Evolutionary conservation across 2,888 invertebrate genomes (phyloP).

Genomic region (Lochmaea capreae): DNA sequence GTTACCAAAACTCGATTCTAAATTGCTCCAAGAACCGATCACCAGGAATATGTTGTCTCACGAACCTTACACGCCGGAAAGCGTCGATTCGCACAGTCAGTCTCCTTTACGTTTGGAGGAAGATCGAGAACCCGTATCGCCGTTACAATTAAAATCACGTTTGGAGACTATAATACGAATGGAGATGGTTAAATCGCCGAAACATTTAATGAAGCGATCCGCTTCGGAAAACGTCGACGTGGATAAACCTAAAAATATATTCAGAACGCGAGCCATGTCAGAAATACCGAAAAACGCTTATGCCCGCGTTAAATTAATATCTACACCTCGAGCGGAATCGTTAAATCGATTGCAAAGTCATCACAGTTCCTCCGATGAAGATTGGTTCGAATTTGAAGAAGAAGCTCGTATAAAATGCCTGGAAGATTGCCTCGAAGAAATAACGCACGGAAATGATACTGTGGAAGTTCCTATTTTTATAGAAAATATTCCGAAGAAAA

Average conservation of each 20-base stretch:
- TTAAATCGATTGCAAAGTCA: slow-evolving; percentile 63
- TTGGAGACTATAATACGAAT: slow-evolving; percentile 67
- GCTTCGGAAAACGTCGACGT: slow-evolving; percentile 54
- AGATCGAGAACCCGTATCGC: slow-evolving; percentile 67
- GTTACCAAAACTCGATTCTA: slow-evolving; percentile 59
- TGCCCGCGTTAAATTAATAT: slow-evolving; percentile 49
- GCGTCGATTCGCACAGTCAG: slow-evolving; percentile 81
- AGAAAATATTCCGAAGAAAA: slow-evolving; percentile 32
- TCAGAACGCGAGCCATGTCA: slow-evolving; percentile 56
- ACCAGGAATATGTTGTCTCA: slow-evolving; percentile 66
- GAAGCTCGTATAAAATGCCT: slow-evolving; percentile 37
- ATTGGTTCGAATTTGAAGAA: slow-evolving; percentile 66
- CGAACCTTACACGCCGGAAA: slow-evolving; percentile 87
- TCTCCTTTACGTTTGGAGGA: slow-evolving; percentile 67
- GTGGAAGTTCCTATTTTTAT: slow-evolving; percentile 39
- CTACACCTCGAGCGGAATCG: slow-evolving; percentile 51
- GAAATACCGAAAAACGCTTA: slow-evolving; percentile 53
- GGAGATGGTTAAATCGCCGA: slow-evolving; percentile 51
- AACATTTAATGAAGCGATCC: slow-evolving; percentile 54
- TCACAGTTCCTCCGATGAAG: slow-evolving; percentile 66
- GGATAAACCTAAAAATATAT: slow-evolving; percentile 38
- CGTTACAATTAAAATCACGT: slow-evolving; percentile 73
- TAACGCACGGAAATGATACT: slow-evolving; percentile 19
- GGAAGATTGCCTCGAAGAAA: slow-evolving; percentile 35
- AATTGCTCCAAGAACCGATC: slow-evolving; percentile 69